phyloP scores from a whole-genome alignment of 1,140 invertebrate species.

The Drosophila fuyamai region DNA sequence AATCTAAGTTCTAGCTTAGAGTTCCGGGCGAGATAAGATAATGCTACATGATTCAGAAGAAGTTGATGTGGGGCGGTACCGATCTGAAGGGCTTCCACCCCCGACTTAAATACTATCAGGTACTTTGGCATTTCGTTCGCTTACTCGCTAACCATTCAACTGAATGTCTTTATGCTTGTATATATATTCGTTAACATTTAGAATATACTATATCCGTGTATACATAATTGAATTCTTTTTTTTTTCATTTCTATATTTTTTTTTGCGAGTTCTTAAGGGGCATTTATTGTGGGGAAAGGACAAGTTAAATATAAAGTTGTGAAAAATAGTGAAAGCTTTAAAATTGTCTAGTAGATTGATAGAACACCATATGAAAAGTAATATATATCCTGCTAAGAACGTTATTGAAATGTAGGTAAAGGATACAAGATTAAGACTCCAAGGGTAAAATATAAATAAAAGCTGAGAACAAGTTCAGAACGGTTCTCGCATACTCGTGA shows the following conservation, averaged over 20 bases:
- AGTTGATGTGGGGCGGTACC: neutral
- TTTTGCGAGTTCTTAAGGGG: neutral
- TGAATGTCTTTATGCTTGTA: slow-evolving; percentile 25
- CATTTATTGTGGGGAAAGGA: neutral
- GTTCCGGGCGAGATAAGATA: slow-evolving; percentile 19
- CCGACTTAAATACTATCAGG: slow-evolving; percentile 80
- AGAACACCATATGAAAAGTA: too few species aligned
- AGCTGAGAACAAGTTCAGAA: slow-evolving; percentile 12
- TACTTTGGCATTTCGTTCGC: slow-evolving; percentile 78
- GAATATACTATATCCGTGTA: slow-evolving; percentile 29
- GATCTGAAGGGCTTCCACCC: neutral
- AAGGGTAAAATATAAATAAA: neutral
- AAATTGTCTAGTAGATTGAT: too few species aligned
- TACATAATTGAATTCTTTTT: slow-evolving; percentile 33
- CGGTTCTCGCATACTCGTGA: neutral
- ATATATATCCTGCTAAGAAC: too few species aligned
- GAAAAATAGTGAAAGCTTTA: too few species aligned
- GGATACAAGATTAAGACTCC: too few species aligned
- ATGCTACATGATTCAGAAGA: slow-evolving; percentile 29
- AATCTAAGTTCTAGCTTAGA: slow-evolving; percentile 35
- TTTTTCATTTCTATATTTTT: neutral
- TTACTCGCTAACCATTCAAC: slow-evolving; percentile 32
- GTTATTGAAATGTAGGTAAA: too few species aligned
- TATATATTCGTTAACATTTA: slow-evolving; percentile 36
- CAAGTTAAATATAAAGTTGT: neutral